These are phyloP conservation scores for Ailuropoda melanoleuca DNA, from an alignment of 2,113 vertebrate genomes.

Conservation along the genomic window DNA sequence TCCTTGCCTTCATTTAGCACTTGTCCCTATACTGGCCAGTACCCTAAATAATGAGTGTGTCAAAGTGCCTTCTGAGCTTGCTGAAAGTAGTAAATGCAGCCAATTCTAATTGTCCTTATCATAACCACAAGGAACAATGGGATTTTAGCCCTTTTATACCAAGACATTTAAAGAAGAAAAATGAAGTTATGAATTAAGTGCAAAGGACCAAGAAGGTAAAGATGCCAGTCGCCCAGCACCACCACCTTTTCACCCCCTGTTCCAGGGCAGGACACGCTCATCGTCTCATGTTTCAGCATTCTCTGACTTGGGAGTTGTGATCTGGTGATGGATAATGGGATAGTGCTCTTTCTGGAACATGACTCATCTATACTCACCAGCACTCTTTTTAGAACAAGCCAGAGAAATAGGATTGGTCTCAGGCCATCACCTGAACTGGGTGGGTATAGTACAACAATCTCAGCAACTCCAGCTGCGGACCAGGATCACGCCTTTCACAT, in stretches of 20 bases:
- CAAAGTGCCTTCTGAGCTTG: not conserved
- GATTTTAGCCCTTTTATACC: not conserved
- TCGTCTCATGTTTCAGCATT: not conserved
- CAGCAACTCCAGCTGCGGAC: not conserved
- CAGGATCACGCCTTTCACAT: not conserved
- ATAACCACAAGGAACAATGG: not conserved
- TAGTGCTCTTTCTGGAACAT: not conserved
- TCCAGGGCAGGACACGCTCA: not conserved
- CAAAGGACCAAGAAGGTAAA: not conserved
- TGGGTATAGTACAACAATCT: not conserved
- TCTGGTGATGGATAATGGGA: not conserved
- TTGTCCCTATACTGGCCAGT: not conserved
- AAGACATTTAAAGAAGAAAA: not conserved
- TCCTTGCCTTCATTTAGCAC: not conserved
- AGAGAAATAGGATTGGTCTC: not conserved
- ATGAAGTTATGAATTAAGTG: not conserved
- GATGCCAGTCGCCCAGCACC: not conserved
- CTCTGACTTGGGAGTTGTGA: constrained; percentile 6
- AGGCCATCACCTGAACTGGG: not conserved
- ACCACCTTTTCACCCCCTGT: not conserved
- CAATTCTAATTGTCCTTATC: not conserved
- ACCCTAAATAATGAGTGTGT: not conserved
- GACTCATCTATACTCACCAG: constrained; percentile 2
- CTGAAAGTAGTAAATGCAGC: not conserved
- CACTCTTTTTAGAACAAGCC: not conserved